phyloP scores from a whole-genome alignment of 23 tunicate genomes.

The Oikopleura dioica region DNA sequence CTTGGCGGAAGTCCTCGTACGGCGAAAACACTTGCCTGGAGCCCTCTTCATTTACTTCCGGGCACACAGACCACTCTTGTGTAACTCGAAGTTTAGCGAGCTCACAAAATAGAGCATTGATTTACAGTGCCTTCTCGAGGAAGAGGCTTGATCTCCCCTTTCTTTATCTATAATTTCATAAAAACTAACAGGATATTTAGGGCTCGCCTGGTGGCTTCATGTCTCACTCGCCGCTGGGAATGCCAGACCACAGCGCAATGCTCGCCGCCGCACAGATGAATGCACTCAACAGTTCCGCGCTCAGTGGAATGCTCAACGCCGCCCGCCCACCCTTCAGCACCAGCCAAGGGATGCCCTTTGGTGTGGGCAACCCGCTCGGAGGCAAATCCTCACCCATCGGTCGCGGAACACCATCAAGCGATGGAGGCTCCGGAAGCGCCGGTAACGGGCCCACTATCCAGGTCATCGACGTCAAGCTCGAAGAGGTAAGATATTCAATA shows the following conservation, averaged over 20 bases:
- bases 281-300: background rate
- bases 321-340: conserved; percentile 1
- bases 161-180: too few relatives aligned
- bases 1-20: too few relatives aligned
- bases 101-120: too few relatives aligned
- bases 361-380: background rate
- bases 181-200: too few relatives aligned
- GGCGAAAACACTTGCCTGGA: too few relatives aligned
- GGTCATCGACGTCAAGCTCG: background rate
- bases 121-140: too few relatives aligned
- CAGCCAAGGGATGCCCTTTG: background rate
- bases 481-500: background rate
- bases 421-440: background rate
- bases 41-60: too few relatives aligned
- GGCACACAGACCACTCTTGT: too few relatives aligned
- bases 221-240: background rate
- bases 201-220: background rate
- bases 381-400: conserved; percentile 6
- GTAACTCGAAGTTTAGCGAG: too few relatives aligned
- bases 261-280: background rate
- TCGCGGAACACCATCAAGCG: background rate
- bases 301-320: background rate
- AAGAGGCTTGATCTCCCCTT: too few relatives aligned
- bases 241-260: background rate
- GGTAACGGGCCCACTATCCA: conserved; percentile 1